Evolutionary conservation across 1,140 invertebrate species (phyloP), one percentile per base, ranked within the genome.

Genomic region (Orussus abietinus): DNA sequence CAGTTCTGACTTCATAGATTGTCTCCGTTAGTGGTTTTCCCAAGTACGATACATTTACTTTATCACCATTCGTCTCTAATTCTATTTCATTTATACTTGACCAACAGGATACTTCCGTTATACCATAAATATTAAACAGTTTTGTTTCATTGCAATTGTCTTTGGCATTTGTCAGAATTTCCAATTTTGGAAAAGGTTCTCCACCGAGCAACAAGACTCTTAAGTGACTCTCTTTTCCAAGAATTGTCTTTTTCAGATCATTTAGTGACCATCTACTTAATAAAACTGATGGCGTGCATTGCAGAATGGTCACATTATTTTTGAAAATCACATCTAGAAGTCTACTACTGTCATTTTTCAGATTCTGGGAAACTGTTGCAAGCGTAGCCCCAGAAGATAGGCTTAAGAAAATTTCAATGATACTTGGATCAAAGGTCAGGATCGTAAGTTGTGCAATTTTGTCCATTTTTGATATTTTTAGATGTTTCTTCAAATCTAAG

Each of bases 31-130:
- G n/a, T n/a, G n/a, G n/a, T n/a, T n/a, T n/a, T n/a, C n/a, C n/a
- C n/a, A n/a, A n/a, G n/a, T n/a, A n/a, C n/a, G n/a, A n/a, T 18
- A 45, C 25, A 40, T 35, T 28, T 31, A 33, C 18, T 33, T 29
- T 14, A 36, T 40, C 38, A 36, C 10, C 36, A 20, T 28, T 19
- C 21, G 15, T 14, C 20, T 21, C 37, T 33, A n/a, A 42, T n/a
- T n/a, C n/a, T n/a, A 88, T 62, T 71, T 80, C 68, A 34, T 75
- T 68, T 26, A 79, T 74, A 53, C 80, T 81, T 2, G 88, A 82
- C 89, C 88, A 92, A 63, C 86, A 88, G 4, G 88, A 90, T 33
- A 91, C 76, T 72, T 92, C 88, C 21, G 87, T 90, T 12, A 88
- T 81, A 37, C 89, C 88, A 77, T 91, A 92, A 35, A 90, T 64